A percentile compares a stretch with the other conserved stretches of the same genome.
These are phyloP conservation scores for Numenius arquata DNA, from an alignment of 2,113 vertebrate species.

Conservation along the genomic window DNA sequence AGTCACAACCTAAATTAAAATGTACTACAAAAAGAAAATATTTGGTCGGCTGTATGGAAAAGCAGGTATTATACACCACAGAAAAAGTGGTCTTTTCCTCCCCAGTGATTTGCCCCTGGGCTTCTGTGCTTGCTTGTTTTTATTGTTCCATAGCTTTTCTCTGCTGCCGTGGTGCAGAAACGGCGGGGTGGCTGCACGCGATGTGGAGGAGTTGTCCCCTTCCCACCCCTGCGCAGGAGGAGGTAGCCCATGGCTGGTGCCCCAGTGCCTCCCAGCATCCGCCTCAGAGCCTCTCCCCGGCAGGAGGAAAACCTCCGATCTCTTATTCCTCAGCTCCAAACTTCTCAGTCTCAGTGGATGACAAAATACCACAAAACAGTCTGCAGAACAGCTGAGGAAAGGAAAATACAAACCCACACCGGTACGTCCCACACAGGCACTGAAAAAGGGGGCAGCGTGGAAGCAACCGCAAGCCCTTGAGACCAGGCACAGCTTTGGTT, in stretches of 20 bases:
- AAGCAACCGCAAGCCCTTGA: neutral
- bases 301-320: neutral
- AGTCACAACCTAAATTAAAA: neutral
- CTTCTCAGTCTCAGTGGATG: neutral
- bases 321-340: neutral
- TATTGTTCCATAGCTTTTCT: neutral
- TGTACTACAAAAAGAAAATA: neutral
- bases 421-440: neutral
- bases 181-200: accelerated
- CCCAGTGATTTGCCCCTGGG: neutral
- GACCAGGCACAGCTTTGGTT: neutral
- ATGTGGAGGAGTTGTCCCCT: neutral
- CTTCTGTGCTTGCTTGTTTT: neutral
- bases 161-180: neutral
- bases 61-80: neutral
- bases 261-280: accelerated
- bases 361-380: neutral
- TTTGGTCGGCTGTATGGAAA: neutral
- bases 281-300: neutral
- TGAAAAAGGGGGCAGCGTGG: accelerated
- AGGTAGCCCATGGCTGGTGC: neutral
- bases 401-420: neutral
- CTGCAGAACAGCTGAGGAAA: neutral
- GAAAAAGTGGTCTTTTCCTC: neutral
- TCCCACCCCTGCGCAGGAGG: neutral